A percentile compares a stretch with the other conserved stretches of the same genome.
phyloP scores from a whole-genome alignment of 2,113 vertebrate genomes.

The Xyrauchen texanus region DNA sequence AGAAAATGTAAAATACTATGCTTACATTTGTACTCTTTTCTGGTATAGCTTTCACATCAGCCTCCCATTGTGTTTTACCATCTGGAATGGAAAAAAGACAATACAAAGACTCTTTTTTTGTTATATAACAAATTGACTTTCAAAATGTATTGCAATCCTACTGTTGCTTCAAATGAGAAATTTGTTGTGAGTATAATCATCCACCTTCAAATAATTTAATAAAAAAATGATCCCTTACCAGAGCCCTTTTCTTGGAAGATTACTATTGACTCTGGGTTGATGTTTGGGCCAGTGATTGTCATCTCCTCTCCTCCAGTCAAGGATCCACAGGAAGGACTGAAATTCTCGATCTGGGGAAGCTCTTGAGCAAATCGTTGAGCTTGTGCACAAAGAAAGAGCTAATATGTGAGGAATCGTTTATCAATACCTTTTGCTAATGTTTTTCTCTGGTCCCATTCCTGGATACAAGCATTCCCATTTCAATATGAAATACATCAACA shows the following conservation, averaged over 20 bases:
- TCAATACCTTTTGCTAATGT: background rate
- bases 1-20: background rate
- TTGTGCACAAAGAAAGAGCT: conserved; percentile 58
- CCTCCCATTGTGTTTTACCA: conserved; percentile 90
- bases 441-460: background rate
- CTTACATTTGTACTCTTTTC: conserved; percentile 89
- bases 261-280: conserved; percentile 89
- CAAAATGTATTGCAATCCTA: background rate
- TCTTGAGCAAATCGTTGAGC: conserved; percentile 95
- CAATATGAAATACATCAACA: background rate
- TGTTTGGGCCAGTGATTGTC: conserved; percentile 87
- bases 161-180: no score
- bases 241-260: conserved; percentile 90
- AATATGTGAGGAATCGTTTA: background rate
- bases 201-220: background rate
- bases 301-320: conserved; percentile 87
- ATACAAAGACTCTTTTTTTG: background rate
- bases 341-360: conserved; percentile 90
- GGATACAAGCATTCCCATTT: no score
- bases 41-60: conserved; percentile 83
- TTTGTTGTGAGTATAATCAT: no score
- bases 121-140: background rate
- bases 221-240: conserved; percentile 69
- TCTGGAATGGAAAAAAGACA: conserved; percentile 72
- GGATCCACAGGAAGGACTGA: conserved; percentile 81